Conservation (phyloP, 2,113 vertebrate genomes). For the Toxotes chatareus region DNA sequence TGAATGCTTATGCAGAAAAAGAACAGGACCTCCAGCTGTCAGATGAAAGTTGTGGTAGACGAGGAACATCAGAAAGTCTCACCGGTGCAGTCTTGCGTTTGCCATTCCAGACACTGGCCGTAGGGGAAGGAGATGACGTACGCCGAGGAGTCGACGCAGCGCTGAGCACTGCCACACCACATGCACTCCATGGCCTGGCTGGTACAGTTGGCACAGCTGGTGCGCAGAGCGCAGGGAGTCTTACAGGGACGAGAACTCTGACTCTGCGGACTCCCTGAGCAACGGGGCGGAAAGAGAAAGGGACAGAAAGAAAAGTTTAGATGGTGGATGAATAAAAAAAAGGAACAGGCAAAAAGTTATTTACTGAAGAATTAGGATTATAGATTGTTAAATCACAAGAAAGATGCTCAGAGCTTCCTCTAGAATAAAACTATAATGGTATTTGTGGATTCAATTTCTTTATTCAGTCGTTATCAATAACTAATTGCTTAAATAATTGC, state of each 20-base stretch:
- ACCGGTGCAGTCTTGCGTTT: constrained; percentile 93
- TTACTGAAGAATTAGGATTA: neutral
- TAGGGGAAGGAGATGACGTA: constrained; percentile 97
- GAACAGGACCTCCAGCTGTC: neutral
- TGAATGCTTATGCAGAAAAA: neutral
- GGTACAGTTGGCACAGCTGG: constrained; percentile 91
- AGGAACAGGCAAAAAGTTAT: neutral
- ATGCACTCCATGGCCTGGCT: constrained; percentile 96
- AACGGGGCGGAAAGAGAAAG: fast-evolving
- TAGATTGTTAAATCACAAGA: neutral
- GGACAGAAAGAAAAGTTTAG: neutral
- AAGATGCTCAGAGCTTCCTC: too few relatives aligned
- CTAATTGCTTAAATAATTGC: neutral
- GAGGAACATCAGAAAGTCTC: constrained; percentile 71
- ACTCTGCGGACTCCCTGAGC: constrained; percentile 88
- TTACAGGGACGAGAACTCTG: constrained; percentile 91
- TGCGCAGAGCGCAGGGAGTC: constrained; percentile 90
- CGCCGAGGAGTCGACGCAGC: constrained; percentile 95
- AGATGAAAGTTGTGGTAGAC: neutral
- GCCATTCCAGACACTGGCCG: constrained; percentile 97
- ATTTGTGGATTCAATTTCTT: neutral
- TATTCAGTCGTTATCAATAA: neutral
- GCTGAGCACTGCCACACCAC: constrained; percentile 93
- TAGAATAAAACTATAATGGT: too few relatives aligned
- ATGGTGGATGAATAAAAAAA: too few relatives aligned